phyloP scores from a whole-genome alignment of 92 coral and sea anemone genomes.

The Porites divaricata region DNA sequence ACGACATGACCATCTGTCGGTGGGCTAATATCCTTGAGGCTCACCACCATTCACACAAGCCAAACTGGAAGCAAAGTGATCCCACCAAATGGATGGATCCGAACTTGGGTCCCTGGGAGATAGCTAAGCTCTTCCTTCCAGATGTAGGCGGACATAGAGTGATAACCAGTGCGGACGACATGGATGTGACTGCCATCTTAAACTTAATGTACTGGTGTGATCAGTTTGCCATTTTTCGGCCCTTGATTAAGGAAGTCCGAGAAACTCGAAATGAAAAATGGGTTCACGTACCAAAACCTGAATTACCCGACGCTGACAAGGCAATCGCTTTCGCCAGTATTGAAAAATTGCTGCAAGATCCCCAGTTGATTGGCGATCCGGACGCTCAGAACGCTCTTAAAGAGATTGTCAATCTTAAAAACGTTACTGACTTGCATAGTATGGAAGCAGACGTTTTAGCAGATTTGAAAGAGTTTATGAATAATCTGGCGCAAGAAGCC shows the following conservation, averaged over 20 bases:
- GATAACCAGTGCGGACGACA: conserved; percentile 43
- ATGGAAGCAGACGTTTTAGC: conserved; percentile 3
- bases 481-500: background rate
- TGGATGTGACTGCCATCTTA: conserved; percentile 75
- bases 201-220: conserved; percentile 70
- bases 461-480: background rate
- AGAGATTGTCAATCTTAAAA: conserved; percentile 15
- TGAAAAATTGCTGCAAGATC: conserved; percentile 61
- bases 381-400: conserved; percentile 49
- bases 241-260: conserved; percentile 55
- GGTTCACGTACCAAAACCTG: conserved; percentile 76
- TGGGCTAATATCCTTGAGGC: conserved; percentile 70
- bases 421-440: conserved; percentile 19
- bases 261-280: conserved; percentile 64
- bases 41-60: conserved; percentile 44
- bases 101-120: conserved; percentile 74
- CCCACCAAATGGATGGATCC: conserved; percentile 73
- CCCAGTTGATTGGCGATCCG: conserved; percentile 57
- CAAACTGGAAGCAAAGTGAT: conserved; percentile 82
- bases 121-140: conserved; percentile 81
- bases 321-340: conserved; percentile 65
- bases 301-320: conserved; percentile 50
- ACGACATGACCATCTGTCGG: conserved; percentile 46
- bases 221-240: conserved; percentile 50
- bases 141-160: conserved; percentile 50